These are phyloP conservation scores for Noctilio leporinus DNA, from an alignment of 2,113 vertebrate genomes.

Conservation along the genomic window DNA sequence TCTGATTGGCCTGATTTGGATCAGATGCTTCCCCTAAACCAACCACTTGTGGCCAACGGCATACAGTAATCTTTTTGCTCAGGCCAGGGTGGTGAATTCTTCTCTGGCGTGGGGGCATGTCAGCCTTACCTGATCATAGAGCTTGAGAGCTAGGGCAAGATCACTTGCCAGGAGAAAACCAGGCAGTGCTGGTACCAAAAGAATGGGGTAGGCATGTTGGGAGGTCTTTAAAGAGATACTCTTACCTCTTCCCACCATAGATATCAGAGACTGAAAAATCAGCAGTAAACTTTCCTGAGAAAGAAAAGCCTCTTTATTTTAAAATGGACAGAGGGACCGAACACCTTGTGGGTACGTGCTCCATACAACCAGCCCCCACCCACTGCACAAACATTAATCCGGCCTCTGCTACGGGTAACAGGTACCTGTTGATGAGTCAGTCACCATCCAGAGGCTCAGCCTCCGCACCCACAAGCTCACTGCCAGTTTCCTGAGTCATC, in stretches of 20 bases:
- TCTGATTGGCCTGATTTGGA: background rate
- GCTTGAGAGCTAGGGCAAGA: background rate
- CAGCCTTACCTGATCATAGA: background rate
- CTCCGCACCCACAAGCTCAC: background rate
- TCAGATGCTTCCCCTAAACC: background rate
- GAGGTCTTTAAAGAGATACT: background rate
- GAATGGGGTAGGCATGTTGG: background rate
- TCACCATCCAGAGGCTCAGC: background rate
- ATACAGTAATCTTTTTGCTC: background rate
- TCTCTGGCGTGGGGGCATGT: background rate
- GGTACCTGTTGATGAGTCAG: conserved; percentile 5
- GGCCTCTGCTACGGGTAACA: background rate
- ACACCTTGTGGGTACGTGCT: background rate
- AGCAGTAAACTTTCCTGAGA: background rate
- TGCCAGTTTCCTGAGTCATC: conserved; percentile 37
- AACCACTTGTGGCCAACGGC: background rate
- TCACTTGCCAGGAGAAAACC: background rate
- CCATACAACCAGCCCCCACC: background rate
- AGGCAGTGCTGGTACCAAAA: background rate
- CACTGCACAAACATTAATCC: background rate
- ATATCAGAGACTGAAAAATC: background rate
- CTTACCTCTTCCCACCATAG: background rate
- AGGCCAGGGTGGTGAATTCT: background rate
- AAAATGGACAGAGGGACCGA: background rate
- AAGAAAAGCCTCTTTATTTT: background rate